phyloP scores from a whole-genome alignment of 2,113 vertebrate species.

The Pelecanus crispus region DNA sequence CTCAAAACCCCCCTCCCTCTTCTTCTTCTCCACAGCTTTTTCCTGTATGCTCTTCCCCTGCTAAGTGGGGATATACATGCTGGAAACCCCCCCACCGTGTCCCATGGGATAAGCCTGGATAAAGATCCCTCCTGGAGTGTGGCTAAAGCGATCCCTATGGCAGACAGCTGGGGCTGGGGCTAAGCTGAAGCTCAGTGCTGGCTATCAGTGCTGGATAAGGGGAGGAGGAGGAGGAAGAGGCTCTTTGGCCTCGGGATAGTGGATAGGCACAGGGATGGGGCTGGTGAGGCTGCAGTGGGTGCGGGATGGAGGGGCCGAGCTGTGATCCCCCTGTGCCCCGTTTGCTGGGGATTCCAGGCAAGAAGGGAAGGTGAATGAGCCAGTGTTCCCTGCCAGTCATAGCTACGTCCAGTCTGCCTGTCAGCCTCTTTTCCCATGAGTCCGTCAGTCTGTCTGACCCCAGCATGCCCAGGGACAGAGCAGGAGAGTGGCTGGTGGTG shows the following conservation, averaged over 20 bases:
- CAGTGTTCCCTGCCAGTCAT: not conserved
- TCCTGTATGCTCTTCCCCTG: not conserved
- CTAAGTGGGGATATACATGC: conserved; percentile 39
- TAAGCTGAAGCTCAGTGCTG: not conserved
- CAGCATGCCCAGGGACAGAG: not conserved
- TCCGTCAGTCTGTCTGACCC: not conserved
- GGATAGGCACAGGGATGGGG: not conserved
- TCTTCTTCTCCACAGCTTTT: not conserved
- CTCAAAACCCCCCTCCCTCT: not conserved
- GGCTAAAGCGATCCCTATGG: not conserved
- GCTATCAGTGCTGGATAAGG: not conserved
- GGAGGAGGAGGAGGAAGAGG: not conserved
- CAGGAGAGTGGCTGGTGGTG: fast-evolving
- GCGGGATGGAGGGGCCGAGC: not conserved
- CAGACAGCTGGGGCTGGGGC: conserved; percentile 7
- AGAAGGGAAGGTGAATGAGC: not conserved
- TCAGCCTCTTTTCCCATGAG: not conserved
- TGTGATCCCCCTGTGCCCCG: fast-evolving
- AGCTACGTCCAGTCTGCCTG: fast-evolving
- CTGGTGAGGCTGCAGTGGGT: not conserved
- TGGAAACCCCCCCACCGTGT: not conserved
- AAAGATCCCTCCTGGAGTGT: not conserved
- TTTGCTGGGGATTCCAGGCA: not conserved
- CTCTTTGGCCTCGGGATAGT: fast-evolving
- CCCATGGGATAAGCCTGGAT: not conserved